These are phyloP conservation scores for Scomber scombrus DNA, from an alignment of 2,113 vertebrate genomes.

Conservation along the genomic window DNA sequence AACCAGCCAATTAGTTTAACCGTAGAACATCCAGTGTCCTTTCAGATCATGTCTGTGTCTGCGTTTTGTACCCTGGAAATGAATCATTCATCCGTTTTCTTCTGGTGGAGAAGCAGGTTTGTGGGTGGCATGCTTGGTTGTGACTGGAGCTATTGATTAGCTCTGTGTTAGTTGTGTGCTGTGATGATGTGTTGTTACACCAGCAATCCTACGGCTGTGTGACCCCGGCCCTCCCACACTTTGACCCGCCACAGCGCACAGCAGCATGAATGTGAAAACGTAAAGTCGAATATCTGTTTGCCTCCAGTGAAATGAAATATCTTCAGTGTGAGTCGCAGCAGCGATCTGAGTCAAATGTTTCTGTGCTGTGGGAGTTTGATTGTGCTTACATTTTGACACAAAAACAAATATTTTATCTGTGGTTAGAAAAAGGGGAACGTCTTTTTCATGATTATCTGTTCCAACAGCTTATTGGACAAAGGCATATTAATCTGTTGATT, in stretches of 20 bases:
- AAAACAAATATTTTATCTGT: slow-evolving; percentile 2
- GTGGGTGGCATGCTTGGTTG: slow-evolving; percentile 11
- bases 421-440: background rate
- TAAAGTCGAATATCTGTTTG: slow-evolving; percentile 28
- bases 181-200: slow-evolving; percentile 48
- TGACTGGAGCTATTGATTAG: slow-evolving; percentile 55
- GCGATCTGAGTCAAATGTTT: slow-evolving; percentile 4
- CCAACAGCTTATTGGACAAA: background rate
- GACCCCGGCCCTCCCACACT: slow-evolving; percentile 55
- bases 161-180: slow-evolving; percentile 44
- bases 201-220: slow-evolving; percentile 38
- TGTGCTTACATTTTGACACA: background rate
- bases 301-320: slow-evolving; percentile 22
- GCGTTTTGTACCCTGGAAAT: slow-evolving; percentile 44
- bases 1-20: slow-evolving; percentile 61
- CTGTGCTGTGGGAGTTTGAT: slow-evolving; percentile 2
- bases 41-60: slow-evolving; percentile 38
- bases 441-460: background rate
- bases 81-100: slow-evolving; percentile 27
- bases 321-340: background rate
- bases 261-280: slow-evolving; percentile 42
- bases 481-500: no score
- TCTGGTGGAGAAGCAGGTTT: slow-evolving; percentile 32
- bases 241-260: slow-evolving; percentile 42
- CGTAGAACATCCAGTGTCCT: slow-evolving; percentile 28